phyloP scores from a whole-genome alignment of 2,888 invertebrate genomes.

The Pardosa pseudoannulata region DNA sequence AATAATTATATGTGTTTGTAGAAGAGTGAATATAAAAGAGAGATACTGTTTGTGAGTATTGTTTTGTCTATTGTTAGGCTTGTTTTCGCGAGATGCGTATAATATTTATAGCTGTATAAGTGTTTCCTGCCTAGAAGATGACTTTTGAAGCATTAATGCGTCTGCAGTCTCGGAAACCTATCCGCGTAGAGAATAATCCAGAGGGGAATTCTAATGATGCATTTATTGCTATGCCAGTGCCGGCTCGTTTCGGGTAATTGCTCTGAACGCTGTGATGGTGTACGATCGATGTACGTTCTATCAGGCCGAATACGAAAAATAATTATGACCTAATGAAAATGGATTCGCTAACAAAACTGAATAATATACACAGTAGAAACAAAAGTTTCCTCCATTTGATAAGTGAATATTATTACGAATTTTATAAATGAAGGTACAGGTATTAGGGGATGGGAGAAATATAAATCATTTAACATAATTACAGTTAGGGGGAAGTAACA shows the following conservation, averaged over 20 bases:
- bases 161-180: neutral
- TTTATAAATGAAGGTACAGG: too few relatives aligned
- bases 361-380: too few relatives aligned
- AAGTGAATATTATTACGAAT: neutral
- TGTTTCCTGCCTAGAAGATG: too few relatives aligned
- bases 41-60: too few relatives aligned
- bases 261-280: neutral
- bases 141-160: neutral
- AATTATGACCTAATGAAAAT: neutral
- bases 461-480: too few relatives aligned
- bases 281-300: neutral
- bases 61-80: too few relatives aligned
- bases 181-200: neutral
- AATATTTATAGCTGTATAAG: too few relatives aligned
- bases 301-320: neutral
- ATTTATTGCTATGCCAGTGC: constrained; percentile 3
- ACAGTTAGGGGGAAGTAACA: too few relatives aligned
- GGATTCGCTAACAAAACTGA: neutral
- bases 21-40: too few relatives aligned
- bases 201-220: constrained; percentile 7
- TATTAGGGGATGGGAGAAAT: too few relatives aligned
- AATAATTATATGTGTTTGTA: too few relatives aligned
- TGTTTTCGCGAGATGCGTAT: too few relatives aligned
- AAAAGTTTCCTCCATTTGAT: neutral
- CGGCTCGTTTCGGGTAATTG: neutral